Conservation (phyloP, 1,140 invertebrate species). For the Scylla paramamosain region DNA sequence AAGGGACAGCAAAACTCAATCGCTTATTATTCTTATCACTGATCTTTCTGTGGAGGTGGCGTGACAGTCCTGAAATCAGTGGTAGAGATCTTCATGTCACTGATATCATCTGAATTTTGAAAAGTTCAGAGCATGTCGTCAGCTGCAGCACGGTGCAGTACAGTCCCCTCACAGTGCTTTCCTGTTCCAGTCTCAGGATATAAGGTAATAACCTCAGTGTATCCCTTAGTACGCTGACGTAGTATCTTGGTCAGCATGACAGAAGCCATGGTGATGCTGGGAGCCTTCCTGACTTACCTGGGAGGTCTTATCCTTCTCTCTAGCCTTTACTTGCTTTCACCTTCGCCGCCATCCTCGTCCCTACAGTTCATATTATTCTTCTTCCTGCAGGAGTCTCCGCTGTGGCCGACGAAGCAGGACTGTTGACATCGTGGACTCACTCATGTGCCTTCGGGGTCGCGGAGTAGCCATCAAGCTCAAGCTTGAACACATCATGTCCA, state of each 20-base stretch:
- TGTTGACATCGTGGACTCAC: slow-evolving; percentile 22
- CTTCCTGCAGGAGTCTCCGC: slow-evolving; percentile 62
- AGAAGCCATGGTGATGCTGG: slow-evolving; percentile 68
- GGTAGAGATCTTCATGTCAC: no score
- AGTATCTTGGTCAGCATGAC: slow-evolving; percentile 53
- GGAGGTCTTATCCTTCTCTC: slow-evolving; percentile 42
- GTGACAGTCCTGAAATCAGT: background rate
- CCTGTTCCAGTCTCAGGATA: slow-evolving; percentile 42
- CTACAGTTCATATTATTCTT: slow-evolving; percentile 43
- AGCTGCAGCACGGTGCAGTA: background rate
- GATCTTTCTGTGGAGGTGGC: background rate
- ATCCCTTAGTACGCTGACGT: slow-evolving; percentile 52
- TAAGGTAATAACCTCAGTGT: slow-evolving; percentile 62
- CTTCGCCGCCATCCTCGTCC: slow-evolving; percentile 41
- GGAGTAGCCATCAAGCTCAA: slow-evolving; percentile 31
- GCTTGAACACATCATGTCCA: slow-evolving; percentile 54
- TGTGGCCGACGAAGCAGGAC: slow-evolving; percentile 55
- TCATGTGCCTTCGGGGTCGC: slow-evolving; percentile 43
- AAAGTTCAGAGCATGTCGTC: background rate
- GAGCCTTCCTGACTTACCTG: slow-evolving; percentile 60
- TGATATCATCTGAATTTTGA: no score
- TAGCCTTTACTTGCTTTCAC: slow-evolving; percentile 14
- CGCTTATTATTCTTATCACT: background rate
- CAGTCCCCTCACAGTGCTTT: background rate
- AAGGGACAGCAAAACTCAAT: background rate